phyloP scores from a whole-genome alignment of 2,113 vertebrate genomes.

The Solea senegalensis region DNA sequence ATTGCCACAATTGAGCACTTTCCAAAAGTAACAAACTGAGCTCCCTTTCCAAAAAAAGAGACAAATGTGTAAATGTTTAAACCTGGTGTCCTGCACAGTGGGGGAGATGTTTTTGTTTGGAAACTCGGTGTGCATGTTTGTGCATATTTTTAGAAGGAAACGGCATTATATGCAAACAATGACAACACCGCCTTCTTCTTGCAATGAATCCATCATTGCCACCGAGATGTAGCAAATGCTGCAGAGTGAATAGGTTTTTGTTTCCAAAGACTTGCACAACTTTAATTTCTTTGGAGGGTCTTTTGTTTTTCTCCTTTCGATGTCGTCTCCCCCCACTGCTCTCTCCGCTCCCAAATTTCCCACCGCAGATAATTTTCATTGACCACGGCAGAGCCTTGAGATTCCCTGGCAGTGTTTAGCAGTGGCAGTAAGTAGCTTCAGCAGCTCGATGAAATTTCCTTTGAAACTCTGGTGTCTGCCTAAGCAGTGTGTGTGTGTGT shows the following conservation, averaged over 20 bases:
- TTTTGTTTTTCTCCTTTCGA: not conserved
- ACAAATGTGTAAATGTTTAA: constrained; percentile 56
- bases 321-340: not conserved
- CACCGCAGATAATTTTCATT: constrained; percentile 61
- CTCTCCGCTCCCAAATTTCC: constrained; percentile 48
- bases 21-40: constrained; percentile 69
- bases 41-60: constrained; percentile 23
- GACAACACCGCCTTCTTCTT: constrained; percentile 5
- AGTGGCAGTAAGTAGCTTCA: constrained; percentile 63
- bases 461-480: constrained; percentile 60
- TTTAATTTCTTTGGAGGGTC: constrained; percentile 37
- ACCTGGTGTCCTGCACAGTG: constrained; percentile 5
- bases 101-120: not conserved
- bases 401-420: constrained; percentile 68
- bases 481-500: constrained; percentile 38
- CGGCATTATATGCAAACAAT: constrained; percentile 29
- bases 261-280: constrained; percentile 55
- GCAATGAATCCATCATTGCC: constrained; percentile 14
- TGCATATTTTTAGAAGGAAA: constrained; percentile 1
- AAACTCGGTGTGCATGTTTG: constrained; percentile 12
- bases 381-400: constrained; percentile 60
- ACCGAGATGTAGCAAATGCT: not conserved
- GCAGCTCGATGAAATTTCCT: constrained; percentile 61
- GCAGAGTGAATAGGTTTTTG: constrained; percentile 7
- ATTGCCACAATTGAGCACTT: constrained; percentile 36